Evolutionary conservation across 2,888 invertebrate species (phyloP), one percentile per base, ranked within the genome.

Genomic region (Tenthredo scrophulariae): DNA sequence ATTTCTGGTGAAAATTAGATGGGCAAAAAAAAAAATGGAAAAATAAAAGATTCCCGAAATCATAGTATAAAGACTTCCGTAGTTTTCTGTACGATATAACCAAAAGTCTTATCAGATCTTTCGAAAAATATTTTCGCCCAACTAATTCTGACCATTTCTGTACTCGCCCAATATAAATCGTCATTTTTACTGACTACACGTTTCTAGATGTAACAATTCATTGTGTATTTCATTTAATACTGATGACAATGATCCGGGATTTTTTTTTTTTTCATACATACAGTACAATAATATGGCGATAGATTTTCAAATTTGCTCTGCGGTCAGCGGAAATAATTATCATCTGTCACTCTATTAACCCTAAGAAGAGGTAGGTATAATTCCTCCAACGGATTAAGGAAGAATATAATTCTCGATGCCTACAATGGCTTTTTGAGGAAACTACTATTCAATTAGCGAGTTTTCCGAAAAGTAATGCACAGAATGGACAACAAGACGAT

Each of bases 231-330:
- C 10, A 54, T 54, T 54, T 33, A 77, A 77, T 77, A 77, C 50
- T 54, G 54, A 77, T 50, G 54, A 77, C 72, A 40, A 72, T 72
- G 72, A 22, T 40, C 9, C 72, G 40, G 13, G 43, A 43, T 22
- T 40, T 43, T 72, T 22, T 1, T 9, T 40, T 40, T 9, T 40
- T 40, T 7, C 6, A 54, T 29, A n/a, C 22, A 9, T 40, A 33
- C 54, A 72, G 54, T 77, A 67, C 26, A 18, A 67, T 46, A 46
- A 29, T 13, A 77, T 54, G 54, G 43, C 72, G 77, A 50, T 29
- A 77, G n/a, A 29, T 26, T 43, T 54, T 77, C 9, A 46, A 77
- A 54, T 33, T 77, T 77, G 15, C 54, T 54, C 50, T 77, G 54
- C 54, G 33, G 54, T 77, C 10, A 29, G 77, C 33, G 37, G 26